phyloP scores from a whole-genome alignment of 2,113 vertebrate genomes.

The Amphiprion ocellaris region DNA sequence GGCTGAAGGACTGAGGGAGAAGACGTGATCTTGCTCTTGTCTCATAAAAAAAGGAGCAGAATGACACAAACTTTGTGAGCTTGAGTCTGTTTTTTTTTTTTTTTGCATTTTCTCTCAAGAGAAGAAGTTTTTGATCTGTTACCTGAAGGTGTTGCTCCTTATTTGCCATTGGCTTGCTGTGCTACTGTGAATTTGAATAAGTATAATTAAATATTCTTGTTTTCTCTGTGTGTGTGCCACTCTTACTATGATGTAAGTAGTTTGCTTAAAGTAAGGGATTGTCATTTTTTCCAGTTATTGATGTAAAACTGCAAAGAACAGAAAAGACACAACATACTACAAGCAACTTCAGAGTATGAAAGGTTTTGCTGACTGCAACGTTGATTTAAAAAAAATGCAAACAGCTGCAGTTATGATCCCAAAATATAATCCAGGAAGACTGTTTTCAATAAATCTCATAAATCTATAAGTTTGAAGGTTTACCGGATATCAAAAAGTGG shows the following conservation, averaged over 20 bases:
- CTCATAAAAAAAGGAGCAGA: slow-evolving; percentile 56
- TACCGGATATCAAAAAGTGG: background rate
- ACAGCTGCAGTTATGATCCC: background rate
- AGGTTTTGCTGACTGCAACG: too few species aligned
- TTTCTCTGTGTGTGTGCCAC: background rate
- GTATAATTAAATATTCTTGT: background rate
- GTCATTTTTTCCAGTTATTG: too few species aligned
- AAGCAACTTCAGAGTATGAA: too few species aligned
- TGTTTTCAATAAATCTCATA: background rate
- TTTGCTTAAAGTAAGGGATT: background rate
- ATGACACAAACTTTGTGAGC: slow-evolving; percentile 21
- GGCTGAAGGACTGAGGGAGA: slow-evolving; percentile 62
- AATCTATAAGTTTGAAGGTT: background rate
- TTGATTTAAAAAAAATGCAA: too few species aligned
- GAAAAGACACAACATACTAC: too few species aligned
- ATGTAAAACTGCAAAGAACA: too few species aligned
- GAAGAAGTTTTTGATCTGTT: background rate
- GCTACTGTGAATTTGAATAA: background rate
- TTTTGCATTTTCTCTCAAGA: background rate
- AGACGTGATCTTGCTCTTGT: slow-evolving; percentile 45
- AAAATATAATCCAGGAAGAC: background rate
- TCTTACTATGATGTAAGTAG: background rate
- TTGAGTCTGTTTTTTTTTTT: slow-evolving; percentile 20
- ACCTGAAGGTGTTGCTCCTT: background rate
- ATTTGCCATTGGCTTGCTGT: background rate